Base-by-base conservation (phyloP, 92 coral and sea anemone species). In the Pocillopora meandrina region DNA sequence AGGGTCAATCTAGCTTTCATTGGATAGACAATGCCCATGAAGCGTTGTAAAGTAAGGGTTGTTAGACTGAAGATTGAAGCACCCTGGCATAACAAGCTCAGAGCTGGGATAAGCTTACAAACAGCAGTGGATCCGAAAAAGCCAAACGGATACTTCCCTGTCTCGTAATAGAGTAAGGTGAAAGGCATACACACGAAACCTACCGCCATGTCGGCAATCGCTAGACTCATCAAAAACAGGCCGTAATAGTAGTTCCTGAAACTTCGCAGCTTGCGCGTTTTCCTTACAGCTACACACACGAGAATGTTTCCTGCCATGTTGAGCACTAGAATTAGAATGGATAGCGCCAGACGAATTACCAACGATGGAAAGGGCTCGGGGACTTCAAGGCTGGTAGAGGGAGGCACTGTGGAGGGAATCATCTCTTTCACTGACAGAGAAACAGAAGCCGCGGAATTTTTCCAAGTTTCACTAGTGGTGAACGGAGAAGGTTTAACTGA, bases 231-330 rank as follows among this genome's bases (percentile, higher is more conserved):
- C 68, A 94, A 67, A 70, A 94, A 94, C 74, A 94, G 62, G 1
- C 98, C 98, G 65, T 94, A 94, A 60, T 94, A 94, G 78, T 92
- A 94, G 79, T 94, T 94, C 83, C 95, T 94, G 84, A 88, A 92
- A 85, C 98, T 94, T 69, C 98, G 89, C 52, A 94, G 77, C 81
- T 85, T 94, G 77, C 93, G 95, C 60, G 85, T 94, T 61, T 80
- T 86, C 56, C 89, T 85, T 13, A 94, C 98, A 3, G 93, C 95
- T 52, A 88, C 90, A 61, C 95, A 92, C 33, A 94, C 98, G 88
- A 94, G 85, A 56, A 89, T 73, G 70, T 94, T 94, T 15, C 98
- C 98, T 3, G 91, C 78, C 55, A 94, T 79, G 82, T 92, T 94
- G 16, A 94, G 93, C 10, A 92, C 64, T 73, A 93, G 80, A 18